Percentiles rank a stretch among this genome's conserved stretches.
Evolutionary conservation across 2,888 invertebrate genomes (phyloP).

Genomic region (Philonicus albiceps): DNA sequence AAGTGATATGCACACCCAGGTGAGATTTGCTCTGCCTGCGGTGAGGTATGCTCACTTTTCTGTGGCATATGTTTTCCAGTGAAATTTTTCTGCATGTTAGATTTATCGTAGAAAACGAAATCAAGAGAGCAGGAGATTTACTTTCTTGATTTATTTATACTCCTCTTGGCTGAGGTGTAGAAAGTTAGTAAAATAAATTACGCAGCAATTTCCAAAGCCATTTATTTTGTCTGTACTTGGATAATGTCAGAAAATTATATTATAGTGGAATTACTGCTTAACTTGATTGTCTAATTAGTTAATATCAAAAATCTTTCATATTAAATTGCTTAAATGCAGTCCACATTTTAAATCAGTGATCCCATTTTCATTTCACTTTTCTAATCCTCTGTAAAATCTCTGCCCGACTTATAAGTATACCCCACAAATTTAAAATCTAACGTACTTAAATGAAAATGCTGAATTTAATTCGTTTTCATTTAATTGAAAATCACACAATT

Average conservation of each 20-base stretch:
- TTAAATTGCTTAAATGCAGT: too few relatives aligned
- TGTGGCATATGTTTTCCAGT: background rate
- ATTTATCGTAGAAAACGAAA: background rate
- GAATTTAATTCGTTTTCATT: background rate
- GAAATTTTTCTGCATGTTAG: background rate
- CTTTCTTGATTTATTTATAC: background rate
- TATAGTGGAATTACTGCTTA: too few relatives aligned
- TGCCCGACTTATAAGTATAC: too few relatives aligned
- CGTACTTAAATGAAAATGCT: too few relatives aligned
- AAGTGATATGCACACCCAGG: constrained; percentile 12
- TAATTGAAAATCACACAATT: background rate
- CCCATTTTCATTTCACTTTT: too few relatives aligned
- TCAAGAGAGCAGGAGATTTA: background rate
- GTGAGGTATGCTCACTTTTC: background rate
- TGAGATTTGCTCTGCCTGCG: background rate
- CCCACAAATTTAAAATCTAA: too few relatives aligned
- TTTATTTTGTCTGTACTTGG: background rate
- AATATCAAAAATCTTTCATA: too few relatives aligned
- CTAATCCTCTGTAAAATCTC: too few relatives aligned
- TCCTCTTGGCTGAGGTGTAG: background rate
- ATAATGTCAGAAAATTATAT: background rate
- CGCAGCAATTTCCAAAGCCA: background rate
- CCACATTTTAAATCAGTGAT: too few relatives aligned
- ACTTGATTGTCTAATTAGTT: too few relatives aligned
- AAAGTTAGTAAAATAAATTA: background rate